Evolutionary conservation across 2,888 invertebrate genomes (phyloP), one percentile per base, ranked within the genome.

Genomic region (Neoaliturus tenellus): DNA sequence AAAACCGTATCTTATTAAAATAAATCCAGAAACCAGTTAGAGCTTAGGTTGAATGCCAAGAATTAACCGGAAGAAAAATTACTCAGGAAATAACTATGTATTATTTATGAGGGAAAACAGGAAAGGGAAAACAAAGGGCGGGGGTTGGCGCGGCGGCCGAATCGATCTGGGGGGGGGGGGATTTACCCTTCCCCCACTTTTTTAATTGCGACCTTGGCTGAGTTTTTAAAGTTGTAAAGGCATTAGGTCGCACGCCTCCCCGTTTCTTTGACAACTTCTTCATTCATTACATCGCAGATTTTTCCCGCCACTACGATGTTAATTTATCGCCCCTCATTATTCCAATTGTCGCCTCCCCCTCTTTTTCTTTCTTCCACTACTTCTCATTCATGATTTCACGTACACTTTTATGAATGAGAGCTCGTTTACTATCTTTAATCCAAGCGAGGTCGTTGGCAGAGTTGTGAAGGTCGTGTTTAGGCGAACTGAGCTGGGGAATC

Each of bases 161-260:
- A 78, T 78, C 78, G 78, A 78, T 62, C 69, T 20, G 71, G 23
- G 41, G 14, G 71, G 51, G 48, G 69, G 48, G 73, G 73, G 28
- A 48, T 51, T 31, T 44, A 41, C 58, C 80, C 80, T 6, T 25
- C 80, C 51, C n/a, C 69, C 44, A n/a, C 67, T 62, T 87, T 86
- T 85, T 86, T 86, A 86, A 86, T 86, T 86, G 86, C 85, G 86
- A 84, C 86, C 87, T 85, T 87, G 86, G 84, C 86, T 87, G 83
- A 85, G 85, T 87, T 86, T 86, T 86, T 86, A 86, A 84, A 80
- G 82, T 82, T 82, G 82, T 82, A 82, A 82, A 82, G 73, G 73
- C 82, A 82, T 82, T 82, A 82, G 73, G 82, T 82, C 55, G 55
- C 48, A 41, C 51, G 35, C 39, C 81, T 69, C 67, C 62, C 20